Evolutionary conservation across 2,113 vertebrate species (phyloP).

Genomic region (Falcunculus frontatus): DNA sequence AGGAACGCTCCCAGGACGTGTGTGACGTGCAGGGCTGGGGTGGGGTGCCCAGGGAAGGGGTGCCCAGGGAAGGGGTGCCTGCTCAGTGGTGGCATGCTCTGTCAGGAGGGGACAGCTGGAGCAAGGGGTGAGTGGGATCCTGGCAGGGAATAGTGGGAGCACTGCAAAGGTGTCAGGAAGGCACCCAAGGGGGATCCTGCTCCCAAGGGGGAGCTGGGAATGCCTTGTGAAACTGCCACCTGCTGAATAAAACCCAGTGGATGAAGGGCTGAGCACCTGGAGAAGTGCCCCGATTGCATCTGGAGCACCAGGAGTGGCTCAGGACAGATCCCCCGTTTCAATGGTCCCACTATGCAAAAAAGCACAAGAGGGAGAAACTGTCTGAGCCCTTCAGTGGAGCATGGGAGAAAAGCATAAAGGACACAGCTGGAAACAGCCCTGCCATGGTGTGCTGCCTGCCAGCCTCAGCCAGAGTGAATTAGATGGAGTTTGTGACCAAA

Average conservation of each 20-base stretch:
- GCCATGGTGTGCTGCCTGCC: background rate
- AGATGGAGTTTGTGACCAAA: constrained; percentile 6
- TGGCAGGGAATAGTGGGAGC: background rate
- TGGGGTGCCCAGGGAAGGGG: background rate
- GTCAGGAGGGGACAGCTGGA: background rate
- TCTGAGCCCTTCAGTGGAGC: background rate
- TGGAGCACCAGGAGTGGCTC: background rate
- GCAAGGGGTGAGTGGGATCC: too few relatives aligned
- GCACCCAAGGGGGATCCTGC: background rate
- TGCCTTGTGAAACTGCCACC: background rate
- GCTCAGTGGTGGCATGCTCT: background rate
- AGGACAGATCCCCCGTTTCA: background rate
- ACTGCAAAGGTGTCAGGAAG: accelerated
- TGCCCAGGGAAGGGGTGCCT: too few relatives aligned
- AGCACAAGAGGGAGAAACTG: background rate
- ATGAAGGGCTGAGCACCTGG: background rate
- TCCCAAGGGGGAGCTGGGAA: background rate
- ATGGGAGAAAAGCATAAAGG: background rate
- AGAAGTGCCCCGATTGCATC: background rate
- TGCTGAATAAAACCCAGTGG: background rate
- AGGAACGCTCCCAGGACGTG: accelerated
- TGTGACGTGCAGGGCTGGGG: background rate
- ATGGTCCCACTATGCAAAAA: background rate
- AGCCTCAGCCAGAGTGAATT: background rate
- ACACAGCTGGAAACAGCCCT: background rate